Conservation (phyloP, 2,113 vertebrate species). For the Microcebus ravelobensis region DNA sequence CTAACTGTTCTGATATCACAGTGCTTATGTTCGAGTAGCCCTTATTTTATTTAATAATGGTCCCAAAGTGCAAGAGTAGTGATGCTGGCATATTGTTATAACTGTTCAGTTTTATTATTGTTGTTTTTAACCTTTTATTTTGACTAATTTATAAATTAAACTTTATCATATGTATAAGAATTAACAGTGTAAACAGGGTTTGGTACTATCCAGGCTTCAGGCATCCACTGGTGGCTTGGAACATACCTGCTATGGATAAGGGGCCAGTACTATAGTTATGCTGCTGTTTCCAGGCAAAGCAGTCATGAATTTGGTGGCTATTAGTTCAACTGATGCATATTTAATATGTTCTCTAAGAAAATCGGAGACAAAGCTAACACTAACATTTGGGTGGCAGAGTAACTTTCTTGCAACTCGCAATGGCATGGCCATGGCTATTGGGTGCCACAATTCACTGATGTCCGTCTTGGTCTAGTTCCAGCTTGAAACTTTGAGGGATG, state of each 20-base stretch:
- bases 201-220: not conserved
- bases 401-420: too few species aligned
- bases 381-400: not conserved
- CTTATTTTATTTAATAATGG: not conserved
- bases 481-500: not conserved
- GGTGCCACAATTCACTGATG: accelerated
- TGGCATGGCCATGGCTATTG: too few species aligned
- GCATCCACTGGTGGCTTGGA: not conserved
- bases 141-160: not conserved
- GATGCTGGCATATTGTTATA: not conserved
- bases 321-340: not conserved
- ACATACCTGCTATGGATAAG: not conserved
- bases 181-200: not conserved
- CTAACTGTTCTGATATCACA: not conserved
- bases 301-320: not conserved
- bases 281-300: not conserved
- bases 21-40: not conserved
- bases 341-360: not conserved
- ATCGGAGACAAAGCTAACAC: not conserved
- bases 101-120: not conserved
- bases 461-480: not conserved
- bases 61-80: not conserved
- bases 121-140: not conserved
- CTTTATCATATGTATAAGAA: not conserved
- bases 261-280: not conserved